These are phyloP conservation scores for Zaprionus gabonicus DNA, from an alignment of 1,140 invertebrate genomes.

Conservation along the genomic window DNA sequence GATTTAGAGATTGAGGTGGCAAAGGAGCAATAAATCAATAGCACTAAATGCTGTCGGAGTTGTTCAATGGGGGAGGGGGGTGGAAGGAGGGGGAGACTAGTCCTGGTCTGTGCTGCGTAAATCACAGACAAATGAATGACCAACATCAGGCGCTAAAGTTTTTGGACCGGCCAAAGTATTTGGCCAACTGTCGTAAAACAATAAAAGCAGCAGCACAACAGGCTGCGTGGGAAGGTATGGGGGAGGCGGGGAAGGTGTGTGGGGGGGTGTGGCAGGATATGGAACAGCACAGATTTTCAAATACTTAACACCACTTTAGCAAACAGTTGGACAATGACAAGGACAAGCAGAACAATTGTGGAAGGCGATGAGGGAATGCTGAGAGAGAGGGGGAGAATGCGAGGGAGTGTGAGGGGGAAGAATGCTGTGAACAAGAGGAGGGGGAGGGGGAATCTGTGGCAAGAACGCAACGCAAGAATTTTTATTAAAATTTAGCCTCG, in stretches of 20 bases:
- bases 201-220: slow-evolving; percentile 67
- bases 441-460: slow-evolving; percentile 36
- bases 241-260: too few relatives aligned
- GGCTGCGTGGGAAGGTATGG: neutral
- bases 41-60: slow-evolving; percentile 58
- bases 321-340: slow-evolving; percentile 75
- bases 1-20: slow-evolving; percentile 42
- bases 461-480: slow-evolving; percentile 74
- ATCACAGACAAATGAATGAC: slow-evolving; percentile 81
- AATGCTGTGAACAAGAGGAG: neutral
- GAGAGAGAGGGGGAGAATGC: neutral
- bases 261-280: slow-evolving; percentile 8
- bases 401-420: neutral
- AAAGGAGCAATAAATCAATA: slow-evolving; percentile 70
- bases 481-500: slow-evolving; percentile 74
- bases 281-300: slow-evolving; percentile 69
- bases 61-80: slow-evolving; percentile 2
- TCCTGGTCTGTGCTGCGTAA: slow-evolving; percentile 49
- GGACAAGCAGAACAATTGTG: slow-evolving; percentile 27
- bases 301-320: slow-evolving; percentile 79
- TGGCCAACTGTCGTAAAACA: slow-evolving; percentile 80
- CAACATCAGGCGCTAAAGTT: slow-evolving; percentile 75
- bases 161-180: slow-evolving; percentile 70
- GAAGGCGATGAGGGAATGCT: neutral
- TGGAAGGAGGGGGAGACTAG: neutral